A percentile compares a stretch with the other conserved stretches of the same genome.
Conservation (phyloP, 2,113 vertebrate genomes). For the Actenoides hombroni region DNA sequence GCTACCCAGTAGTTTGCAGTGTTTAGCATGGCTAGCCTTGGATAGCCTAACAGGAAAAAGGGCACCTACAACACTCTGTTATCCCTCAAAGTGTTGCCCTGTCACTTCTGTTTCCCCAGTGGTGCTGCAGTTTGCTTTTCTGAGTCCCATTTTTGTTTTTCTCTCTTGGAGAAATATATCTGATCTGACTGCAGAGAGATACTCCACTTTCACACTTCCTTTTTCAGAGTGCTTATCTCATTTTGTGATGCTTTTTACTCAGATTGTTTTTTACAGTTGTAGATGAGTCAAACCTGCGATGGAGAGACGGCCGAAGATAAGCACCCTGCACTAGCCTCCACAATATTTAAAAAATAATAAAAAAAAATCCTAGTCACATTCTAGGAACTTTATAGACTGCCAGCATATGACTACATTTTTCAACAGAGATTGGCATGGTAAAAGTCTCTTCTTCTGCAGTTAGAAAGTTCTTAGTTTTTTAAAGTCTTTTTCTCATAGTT, state of each 20-base stretch:
- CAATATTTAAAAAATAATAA: rapidly evolving
- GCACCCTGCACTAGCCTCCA: background rate
- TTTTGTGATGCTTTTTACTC: background rate
- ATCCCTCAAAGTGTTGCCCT: background rate
- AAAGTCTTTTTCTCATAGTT: background rate
- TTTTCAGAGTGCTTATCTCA: background rate
- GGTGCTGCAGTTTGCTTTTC: background rate
- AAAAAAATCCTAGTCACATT: background rate
- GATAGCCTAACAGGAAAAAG: background rate
- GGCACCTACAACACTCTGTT: background rate
- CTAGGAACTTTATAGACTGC: background rate
- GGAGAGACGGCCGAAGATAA: background rate
- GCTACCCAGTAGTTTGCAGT: background rate
- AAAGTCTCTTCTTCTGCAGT: background rate
- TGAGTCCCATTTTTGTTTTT: background rate
- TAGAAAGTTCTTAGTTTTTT: background rate
- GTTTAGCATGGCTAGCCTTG: background rate
- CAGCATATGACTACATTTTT: background rate
- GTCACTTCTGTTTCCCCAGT: background rate
- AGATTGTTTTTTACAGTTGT: background rate
- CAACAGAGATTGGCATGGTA: background rate
- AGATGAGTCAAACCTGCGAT: background rate
- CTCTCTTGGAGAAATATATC: background rate
- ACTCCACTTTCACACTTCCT: background rate
- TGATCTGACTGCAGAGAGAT: background rate